These are phyloP conservation scores for Noctilio leporinus DNA, from an alignment of 2,113 vertebrate species.

Conservation along the genomic window DNA sequence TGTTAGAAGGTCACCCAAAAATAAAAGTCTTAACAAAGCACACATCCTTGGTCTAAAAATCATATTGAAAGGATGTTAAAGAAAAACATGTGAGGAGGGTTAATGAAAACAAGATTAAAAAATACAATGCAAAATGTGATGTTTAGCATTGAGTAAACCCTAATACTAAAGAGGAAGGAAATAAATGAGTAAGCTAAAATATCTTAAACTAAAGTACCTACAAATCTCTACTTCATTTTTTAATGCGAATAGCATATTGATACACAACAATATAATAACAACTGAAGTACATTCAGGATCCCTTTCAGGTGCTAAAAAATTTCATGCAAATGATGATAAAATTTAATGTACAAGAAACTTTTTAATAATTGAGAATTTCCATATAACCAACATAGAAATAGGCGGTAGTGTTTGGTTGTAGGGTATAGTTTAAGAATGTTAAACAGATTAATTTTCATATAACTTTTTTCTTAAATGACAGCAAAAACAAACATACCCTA, in stretches of 20 bases:
- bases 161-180: neutral
- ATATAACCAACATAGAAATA: neutral
- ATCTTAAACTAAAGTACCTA: neutral
- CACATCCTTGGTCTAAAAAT: neutral
- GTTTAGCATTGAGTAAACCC: neutral
- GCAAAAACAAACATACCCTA: neutral
- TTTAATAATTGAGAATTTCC: neutral
- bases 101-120: neutral
- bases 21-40: neutral
- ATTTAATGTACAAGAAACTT: constrained; percentile 10
- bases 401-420: neutral
- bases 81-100: neutral
- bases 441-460: neutral
- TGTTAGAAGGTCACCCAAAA: neutral
- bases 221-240: neutral
- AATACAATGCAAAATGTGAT: neutral
- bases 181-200: neutral
- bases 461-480: neutral
- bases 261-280: neutral
- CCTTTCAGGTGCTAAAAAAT: neutral
- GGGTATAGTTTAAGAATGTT: neutral
- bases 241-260: neutral
- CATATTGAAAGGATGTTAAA: neutral
- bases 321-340: neutral
- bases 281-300: neutral